Evolutionary conservation across 2,888 invertebrate species (phyloP), one percentile per base, ranked within the genome.

Genomic region (Mythimna pallens): DNA sequence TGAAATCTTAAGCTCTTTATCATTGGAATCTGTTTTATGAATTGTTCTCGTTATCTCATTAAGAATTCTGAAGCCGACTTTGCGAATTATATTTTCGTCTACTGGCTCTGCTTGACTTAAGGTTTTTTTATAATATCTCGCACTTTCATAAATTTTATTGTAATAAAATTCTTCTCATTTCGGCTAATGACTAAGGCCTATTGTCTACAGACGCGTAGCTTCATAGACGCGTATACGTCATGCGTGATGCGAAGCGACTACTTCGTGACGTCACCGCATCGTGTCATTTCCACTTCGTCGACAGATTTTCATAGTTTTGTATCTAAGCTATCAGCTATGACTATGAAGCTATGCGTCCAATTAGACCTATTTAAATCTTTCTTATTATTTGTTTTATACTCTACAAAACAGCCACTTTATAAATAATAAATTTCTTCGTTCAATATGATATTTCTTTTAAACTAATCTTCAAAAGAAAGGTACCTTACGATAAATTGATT

Each of bases 11-110:
- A 82, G 58, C 66, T 50, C 58, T 81, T 54, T 61, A 66, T 65
- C 64, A 54, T 59, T 50, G 10, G 22, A 59, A 70, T 82, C 55
- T 59, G 70, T 70, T 79, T 58, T 50, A 77, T 69, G 54, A 70
- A 81, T 70, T 57, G 65, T 63, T 69, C 65, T 66, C 40, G 22
- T 67, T 66, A 66, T 64, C 12, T 77, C 58, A 59, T 63, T 70
- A 43, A 50, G 47, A 76, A 47, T 72, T 71, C 12, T 36, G 2
- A 52, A 58, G 14, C 20, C 22, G 62, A 50, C 36, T 74, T 74
- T 40, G 43, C 2, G 25, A 47, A 47, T 63, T 73, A 17, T 55
- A 43, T 79, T 79, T 63, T 58, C 57, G 47, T 62, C 10, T 20
- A 9, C 0, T 22, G 9, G 5, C 9, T 62, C 52, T 8, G 34